Evolutionary conservation across 2,113 vertebrate species (phyloP), one percentile per base, ranked within the genome.

Genomic region (Riparia riparia): DNA sequence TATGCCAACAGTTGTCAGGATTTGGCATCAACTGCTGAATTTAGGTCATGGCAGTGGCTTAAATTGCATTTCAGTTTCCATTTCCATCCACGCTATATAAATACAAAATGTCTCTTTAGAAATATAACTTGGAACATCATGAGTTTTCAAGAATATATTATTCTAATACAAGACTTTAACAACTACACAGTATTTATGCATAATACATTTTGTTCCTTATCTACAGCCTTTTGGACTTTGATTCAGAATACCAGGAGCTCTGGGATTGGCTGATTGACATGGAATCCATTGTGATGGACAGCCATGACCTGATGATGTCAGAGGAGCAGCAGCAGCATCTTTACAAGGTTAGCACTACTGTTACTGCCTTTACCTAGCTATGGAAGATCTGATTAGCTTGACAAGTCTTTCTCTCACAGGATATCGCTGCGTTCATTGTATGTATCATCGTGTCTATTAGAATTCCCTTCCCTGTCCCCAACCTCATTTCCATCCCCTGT

Each of bases 221-320:
- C 97, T 96, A 95, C 98, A 99, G 99, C 98, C 98, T 99, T 97
- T 99, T 99, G 97, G 99, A 99, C 97, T 99, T 99, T 97, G 99
- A 99, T 98, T 98, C 98, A 20, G 99, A 99, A 96, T 99, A 99
- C 97, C 99, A 99, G 98, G 99, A 99, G 98, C 98, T 99, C 94
- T 99, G 99, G 99, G 99, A 99, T 98, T 99, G 99, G 99, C 98
- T 99, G 98, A 99, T 99, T 99, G 99, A 99, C 98, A 99, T 99
- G 99, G 99, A 99, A 96, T 99, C 99, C 97, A 99, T 99, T 6
- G 98, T 99, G 96, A 99, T 98, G 89, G 99, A 99, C 98, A 99
- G 99, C 97, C 99, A 99, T 82, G 98, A 99, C 98, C 98, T 99
- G 98, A 98, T 99, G 98, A 99, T 99, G 99, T 99, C 99, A 98